These are phyloP conservation scores for Acromyrmex charruanus DNA, from an alignment of 1,140 invertebrate genomes.

Conservation along the genomic window DNA sequence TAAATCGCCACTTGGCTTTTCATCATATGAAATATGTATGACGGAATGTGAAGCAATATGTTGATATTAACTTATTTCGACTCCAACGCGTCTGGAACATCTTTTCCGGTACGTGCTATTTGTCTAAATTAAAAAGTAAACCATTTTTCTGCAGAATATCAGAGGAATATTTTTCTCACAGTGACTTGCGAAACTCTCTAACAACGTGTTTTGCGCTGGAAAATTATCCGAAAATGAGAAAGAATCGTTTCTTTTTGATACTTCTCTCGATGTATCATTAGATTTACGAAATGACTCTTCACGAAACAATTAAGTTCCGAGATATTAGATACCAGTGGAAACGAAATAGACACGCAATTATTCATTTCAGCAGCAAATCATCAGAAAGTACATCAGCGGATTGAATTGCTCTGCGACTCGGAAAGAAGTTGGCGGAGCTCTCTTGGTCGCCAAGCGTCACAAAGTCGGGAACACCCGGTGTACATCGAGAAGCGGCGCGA, in stretches of 20 bases:
- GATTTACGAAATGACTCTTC: not conserved
- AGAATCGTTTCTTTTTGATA: not conserved
- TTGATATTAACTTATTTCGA: constrained; percentile 14
- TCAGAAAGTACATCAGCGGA: not conserved
- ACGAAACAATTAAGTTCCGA: not conserved
- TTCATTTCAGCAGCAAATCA: not conserved
- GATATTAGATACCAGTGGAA: not conserved
- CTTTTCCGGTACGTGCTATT: not conserved
- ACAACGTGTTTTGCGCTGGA: not conserved
- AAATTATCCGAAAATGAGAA: not conserved
- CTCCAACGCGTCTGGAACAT: not conserved
- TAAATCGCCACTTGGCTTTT: not conserved
- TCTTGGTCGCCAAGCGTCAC: not conserved
- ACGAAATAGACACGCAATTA: not conserved
- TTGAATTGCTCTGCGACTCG: not conserved
- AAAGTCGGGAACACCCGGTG: constrained; percentile 26
- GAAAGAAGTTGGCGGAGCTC: not conserved
- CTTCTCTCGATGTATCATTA: not conserved
- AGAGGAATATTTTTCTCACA: not conserved
- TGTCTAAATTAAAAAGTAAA: constrained; percentile 23
- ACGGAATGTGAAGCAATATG: not conserved
- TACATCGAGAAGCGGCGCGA: too few species aligned
- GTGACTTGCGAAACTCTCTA: not conserved
- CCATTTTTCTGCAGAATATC: not conserved
- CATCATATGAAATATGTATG: not conserved